Evolutionary conservation across 2,113 vertebrate genomes (phyloP), one percentile per base, ranked within the genome.

Genomic region (Xiphorhynchus elegans): DNA sequence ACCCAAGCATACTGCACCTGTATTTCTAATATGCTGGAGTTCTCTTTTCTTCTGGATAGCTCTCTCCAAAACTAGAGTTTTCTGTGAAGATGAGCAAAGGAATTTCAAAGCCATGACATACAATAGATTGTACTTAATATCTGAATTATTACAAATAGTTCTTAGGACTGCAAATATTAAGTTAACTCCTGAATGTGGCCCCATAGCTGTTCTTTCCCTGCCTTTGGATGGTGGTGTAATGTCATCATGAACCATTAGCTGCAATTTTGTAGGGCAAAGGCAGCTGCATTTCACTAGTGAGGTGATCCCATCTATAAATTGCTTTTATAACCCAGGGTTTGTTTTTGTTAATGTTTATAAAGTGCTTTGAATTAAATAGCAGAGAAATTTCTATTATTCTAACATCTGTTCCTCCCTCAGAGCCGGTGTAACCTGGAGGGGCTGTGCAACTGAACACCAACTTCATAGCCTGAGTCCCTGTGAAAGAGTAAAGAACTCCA

Each of bases 91-190:
- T 68, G 95, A 90, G 58, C 47, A 84, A 76, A 97, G 92, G 37
- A 33, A 47, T 83, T 97, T 95, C 87, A 96, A 25, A 86, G 46
- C 56, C 35, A 42, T 53, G 40, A 89, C 11, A 3, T 42, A 58
- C 46, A 82, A 66, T 47, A 62, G 89, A 80, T 81, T 77, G 55
- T 50, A 56, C 88, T 87, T 83, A 47, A 60, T 81, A 91, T 72
- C 75, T 91, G 84, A 92, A 89, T 91, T 97, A 91, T 97, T 97
- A 95, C 83, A 95, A 96, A 93, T 79, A 50, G 52, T 86, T 96
- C 75, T 96, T 62, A 53, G 95, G 58, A 20, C n/a, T 82, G 60
- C 53, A 81, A 92, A 69, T 87, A 66, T 81, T 93, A 37, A 83
- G 52, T 55, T 56, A 93, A 81, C 69, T 94, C 69, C 66, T 55